Conservation (phyloP, 1,140 invertebrate species). For the Papilio machaon region DNA sequence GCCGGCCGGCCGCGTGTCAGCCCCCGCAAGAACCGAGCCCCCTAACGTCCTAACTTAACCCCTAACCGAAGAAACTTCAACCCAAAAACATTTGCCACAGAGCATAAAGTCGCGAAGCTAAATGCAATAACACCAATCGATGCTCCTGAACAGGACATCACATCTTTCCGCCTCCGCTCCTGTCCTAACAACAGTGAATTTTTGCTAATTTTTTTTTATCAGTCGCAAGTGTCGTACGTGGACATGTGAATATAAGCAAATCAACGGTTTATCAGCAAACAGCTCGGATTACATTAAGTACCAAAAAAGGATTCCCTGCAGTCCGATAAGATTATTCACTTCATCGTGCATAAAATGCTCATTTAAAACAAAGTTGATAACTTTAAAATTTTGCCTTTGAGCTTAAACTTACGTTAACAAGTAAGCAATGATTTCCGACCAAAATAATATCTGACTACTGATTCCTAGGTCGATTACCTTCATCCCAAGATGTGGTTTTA, state of each 20-base stretch:
- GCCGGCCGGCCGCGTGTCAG: constrained; percentile 66
- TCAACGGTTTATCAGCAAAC: constrained; percentile 34
- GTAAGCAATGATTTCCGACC: not conserved
- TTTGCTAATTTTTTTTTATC: constrained; percentile 56
- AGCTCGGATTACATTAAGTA: constrained; percentile 63
- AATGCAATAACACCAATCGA: constrained; percentile 67
- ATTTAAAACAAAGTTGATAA: constrained; percentile 22
- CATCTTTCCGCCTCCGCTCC: constrained; percentile 75
- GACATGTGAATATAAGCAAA: constrained; percentile 31
- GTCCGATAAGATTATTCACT: constrained; percentile 50
- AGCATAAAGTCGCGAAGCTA: constrained; percentile 43
- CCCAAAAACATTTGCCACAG: constrained; percentile 49
- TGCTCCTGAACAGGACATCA: constrained; percentile 77
- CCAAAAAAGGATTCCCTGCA: constrained; percentile 50
- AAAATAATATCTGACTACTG: not conserved
- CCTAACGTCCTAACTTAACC: constrained; percentile 62
- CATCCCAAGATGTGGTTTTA: no score
- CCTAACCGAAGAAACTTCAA: constrained; percentile 42
- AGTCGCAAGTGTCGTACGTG: not conserved
- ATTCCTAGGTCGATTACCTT: not conserved
- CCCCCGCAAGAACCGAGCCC: constrained; percentile 50
- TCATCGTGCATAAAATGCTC: constrained; percentile 46
- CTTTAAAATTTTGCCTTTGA: not conserved
- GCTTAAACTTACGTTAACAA: not conserved
- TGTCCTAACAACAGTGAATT: constrained; percentile 61